Evolutionary conservation across 2,797 vertebrate genomes (phyloP).

Genomic region (Morus bassanus): DNA sequence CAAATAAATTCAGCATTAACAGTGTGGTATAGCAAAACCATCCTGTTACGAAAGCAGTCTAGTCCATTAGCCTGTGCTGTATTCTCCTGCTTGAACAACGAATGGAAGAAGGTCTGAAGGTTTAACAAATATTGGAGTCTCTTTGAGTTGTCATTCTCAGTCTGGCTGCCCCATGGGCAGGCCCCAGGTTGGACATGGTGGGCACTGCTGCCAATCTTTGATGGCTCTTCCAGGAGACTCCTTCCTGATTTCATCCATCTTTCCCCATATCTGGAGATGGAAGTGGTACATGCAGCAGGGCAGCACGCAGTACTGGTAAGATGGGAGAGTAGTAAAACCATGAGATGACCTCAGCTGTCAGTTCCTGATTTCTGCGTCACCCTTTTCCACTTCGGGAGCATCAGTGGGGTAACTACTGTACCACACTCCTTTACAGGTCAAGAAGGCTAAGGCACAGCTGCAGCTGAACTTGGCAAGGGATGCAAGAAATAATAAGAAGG

Average conservation of each 20-base stretch:
- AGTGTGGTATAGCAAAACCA: not conserved
- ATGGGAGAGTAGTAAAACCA: not conserved
- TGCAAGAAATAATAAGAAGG: no score
- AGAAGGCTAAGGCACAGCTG: no score
- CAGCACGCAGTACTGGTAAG: not conserved
- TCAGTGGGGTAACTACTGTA: not conserved
- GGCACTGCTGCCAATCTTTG: not conserved
- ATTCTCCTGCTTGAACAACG: not conserved
- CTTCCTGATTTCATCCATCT: not conserved
- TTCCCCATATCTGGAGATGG: not conserved
- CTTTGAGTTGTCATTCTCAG: not conserved
- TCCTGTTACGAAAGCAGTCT: not conserved
- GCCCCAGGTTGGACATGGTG: not conserved
- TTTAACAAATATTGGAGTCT: not conserved
- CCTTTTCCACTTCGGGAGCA: not conserved
- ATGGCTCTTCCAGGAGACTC: not conserved
- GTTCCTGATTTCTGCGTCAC: not conserved
- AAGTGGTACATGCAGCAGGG: not conserved
- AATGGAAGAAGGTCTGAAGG: not conserved
- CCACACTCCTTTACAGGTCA: not conserved
- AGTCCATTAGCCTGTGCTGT: not conserved
- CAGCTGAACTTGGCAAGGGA: no score
- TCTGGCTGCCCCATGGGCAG: fast-evolving
- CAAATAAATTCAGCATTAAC: not conserved
- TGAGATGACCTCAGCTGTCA: not conserved